These are phyloP conservation scores for Diorhabda sublineata DNA, from an alignment of 1,140 invertebrate genomes.

Conservation along the genomic window DNA sequence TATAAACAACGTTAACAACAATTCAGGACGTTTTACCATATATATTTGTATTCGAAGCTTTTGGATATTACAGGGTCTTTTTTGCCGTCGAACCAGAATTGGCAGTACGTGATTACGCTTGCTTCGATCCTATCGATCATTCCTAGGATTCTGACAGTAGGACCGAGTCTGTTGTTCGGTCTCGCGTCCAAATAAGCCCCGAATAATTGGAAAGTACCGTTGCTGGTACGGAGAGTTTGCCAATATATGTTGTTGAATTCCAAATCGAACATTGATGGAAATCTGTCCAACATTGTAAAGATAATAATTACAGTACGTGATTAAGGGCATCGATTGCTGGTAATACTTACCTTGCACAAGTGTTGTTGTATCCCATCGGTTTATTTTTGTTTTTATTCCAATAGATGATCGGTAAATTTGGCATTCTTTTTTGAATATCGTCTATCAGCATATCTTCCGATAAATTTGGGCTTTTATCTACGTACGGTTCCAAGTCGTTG, in stretches of 20 bases:
- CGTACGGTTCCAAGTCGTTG: constrained; percentile 52
- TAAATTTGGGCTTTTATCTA: constrained; percentile 63
- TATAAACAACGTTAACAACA: not conserved
- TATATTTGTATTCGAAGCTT: constrained; percentile 85
- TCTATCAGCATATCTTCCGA: constrained; percentile 73
- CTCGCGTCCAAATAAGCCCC: constrained; percentile 85
- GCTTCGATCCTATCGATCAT: constrained; percentile 89
- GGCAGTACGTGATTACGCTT: constrained; percentile 75
- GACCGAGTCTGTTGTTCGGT: constrained; percentile 69
- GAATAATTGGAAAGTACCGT: constrained; percentile 85
- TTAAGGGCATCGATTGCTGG: too few relatives aligned
- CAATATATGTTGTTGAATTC: constrained; percentile 91
- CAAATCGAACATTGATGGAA: constrained; percentile 81
- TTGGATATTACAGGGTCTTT: constrained; percentile 74
- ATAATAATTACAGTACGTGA: too few relatives aligned
- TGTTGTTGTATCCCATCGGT: constrained; percentile 67
- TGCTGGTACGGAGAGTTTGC: constrained; percentile 74
- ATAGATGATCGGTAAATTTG: constrained; percentile 77
- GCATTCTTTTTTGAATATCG: constrained; percentile 70
- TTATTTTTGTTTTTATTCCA: constrained; percentile 77
- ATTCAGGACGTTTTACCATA: constrained; percentile 57
- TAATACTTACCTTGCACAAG: constrained; percentile 55
- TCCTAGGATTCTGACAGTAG: constrained; percentile 78
- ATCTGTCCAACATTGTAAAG: constrained; percentile 45
- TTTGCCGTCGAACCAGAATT: constrained; percentile 84